A percentile compares a stretch with the other conserved stretches of the same genome.
Evolutionary conservation across 2,797 vertebrate species (phyloP).

Genomic region (Syngnathus acus): DNA sequence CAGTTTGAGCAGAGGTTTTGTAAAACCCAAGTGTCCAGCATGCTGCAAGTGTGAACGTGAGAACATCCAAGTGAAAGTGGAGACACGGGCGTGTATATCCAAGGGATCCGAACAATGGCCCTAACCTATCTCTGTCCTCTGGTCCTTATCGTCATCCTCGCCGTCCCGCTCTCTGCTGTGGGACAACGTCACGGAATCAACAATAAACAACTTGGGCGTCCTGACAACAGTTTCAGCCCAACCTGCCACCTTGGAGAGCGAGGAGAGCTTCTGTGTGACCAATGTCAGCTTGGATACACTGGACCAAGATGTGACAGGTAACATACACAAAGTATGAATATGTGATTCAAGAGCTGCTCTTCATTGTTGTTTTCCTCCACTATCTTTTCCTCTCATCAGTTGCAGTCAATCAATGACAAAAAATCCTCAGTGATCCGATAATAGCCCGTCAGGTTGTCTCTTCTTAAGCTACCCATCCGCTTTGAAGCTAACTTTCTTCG

Average conservation of each 20-base stretch:
- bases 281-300: slow-evolving; percentile 75
- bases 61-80: slow-evolving; percentile 21
- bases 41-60: slow-evolving; percentile 6
- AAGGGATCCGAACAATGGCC: slow-evolving; percentile 47
- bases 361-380: background rate
- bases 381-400: background rate
- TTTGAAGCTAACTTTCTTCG: slow-evolving; percentile 1
- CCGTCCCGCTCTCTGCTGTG: slow-evolving; percentile 38
- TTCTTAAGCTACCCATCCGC: background rate
- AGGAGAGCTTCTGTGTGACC: slow-evolving; percentile 79
- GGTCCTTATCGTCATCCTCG: slow-evolving; percentile 58
- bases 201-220: slow-evolving; percentile 43
- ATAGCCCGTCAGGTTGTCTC: background rate
- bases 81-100: slow-evolving; percentile 16
- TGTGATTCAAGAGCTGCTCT: background rate
- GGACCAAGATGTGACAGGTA: slow-evolving; percentile 89
- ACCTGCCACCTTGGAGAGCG: slow-evolving; percentile 77
- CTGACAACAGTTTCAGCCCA: slow-evolving; percentile 85
- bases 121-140: slow-evolving; percentile 58
- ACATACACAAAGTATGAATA: slow-evolving; percentile 22
- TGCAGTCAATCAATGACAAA: background rate
- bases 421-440: slow-evolving; percentile 2
- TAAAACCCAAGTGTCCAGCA: slow-evolving; percentile 5
- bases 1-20: slow-evolving; percentile 10
- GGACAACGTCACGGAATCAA: slow-evolving; percentile 52